phyloP scores from a whole-genome alignment of 2,888 invertebrate genomes.

The Noctuana brunneofusca region DNA sequence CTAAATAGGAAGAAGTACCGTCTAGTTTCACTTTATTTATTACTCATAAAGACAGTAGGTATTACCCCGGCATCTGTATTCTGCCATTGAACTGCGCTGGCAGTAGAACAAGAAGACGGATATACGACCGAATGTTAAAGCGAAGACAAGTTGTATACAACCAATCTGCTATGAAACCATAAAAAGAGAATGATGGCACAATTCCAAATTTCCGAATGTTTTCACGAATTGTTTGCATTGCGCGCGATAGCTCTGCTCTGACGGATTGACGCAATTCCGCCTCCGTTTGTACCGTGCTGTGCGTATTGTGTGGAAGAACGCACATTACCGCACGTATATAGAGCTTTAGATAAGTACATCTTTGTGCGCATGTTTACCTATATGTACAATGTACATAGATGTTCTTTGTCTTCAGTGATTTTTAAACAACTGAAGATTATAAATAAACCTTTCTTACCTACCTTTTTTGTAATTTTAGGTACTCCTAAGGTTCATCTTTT shows the following conservation, averaged over 20 bases:
- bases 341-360: no score
- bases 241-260: constrained; percentile 53
- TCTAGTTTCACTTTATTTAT: not conserved
- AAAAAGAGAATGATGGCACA: constrained; percentile 59
- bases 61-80: constrained; percentile 8
- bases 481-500: no score
- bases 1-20: no score
- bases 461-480: no score
- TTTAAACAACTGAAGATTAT: no score
- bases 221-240: constrained; percentile 72
- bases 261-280: constrained; percentile 62
- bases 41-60: not conserved
- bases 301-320: not conserved
- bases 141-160: constrained; percentile 25
- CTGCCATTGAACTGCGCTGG: constrained; percentile 22
- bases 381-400: no score
- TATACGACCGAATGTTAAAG: constrained; percentile 12
- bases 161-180: constrained; percentile 43
- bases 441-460: no score
- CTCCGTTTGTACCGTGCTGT: constrained; percentile 38
- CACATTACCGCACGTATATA: not conserved
- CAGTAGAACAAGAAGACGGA: constrained; percentile 2
- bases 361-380: no score
- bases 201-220: constrained; percentile 71
- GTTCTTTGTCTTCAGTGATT: no score